Conservation (phyloP, 1,140 invertebrate species). For the Medauroidea extradentata region DNA sequence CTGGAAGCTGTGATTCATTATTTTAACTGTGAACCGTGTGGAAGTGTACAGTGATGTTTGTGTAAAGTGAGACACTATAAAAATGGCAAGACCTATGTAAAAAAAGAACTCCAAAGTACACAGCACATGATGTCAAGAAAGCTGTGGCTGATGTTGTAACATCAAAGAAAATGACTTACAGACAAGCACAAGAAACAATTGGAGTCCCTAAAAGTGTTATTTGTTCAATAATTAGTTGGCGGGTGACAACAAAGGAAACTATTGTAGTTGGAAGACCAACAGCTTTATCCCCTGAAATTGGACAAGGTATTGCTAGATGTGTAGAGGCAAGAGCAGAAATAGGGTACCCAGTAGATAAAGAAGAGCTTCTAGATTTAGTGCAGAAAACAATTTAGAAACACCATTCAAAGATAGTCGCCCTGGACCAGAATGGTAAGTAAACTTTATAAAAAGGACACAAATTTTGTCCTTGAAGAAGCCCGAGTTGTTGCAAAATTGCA, state of each 20-base stretch:
- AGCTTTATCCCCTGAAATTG: not conserved
- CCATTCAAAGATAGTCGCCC: conserved; percentile 8
- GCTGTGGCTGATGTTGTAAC: conserved; percentile 1
- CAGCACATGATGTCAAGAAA: not conserved
- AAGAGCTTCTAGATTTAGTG: conserved; percentile 11
- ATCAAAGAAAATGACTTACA: conserved; percentile 1
- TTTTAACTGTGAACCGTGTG: too few species aligned
- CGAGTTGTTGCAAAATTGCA: not conserved
- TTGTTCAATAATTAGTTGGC: conserved; percentile 1
- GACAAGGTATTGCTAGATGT: not conserved
- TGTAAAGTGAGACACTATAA: not conserved
- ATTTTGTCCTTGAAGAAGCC: conserved; percentile 1
- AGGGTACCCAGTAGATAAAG: conserved; percentile 4
- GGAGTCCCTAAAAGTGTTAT: conserved; percentile 8
- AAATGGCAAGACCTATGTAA: conserved; percentile 7
- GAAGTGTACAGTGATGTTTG: too few species aligned
- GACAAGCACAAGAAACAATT: conserved; percentile 4
- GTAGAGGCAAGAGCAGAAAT: conserved; percentile 5
- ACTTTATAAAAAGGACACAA: conserved; percentile 1
- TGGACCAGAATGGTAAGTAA: conserved; percentile 4
- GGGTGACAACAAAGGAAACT: not conserved
- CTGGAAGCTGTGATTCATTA: too few species aligned
- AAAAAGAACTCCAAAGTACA: conserved; percentile 9
- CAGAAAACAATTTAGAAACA: conserved; percentile 6
- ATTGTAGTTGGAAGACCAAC: not conserved